A percentile compares a stretch with the other conserved stretches of the same genome.
phyloP scores from a whole-genome alignment of 2,113 vertebrate genomes.

The Dasyurus viverrinus region DNA sequence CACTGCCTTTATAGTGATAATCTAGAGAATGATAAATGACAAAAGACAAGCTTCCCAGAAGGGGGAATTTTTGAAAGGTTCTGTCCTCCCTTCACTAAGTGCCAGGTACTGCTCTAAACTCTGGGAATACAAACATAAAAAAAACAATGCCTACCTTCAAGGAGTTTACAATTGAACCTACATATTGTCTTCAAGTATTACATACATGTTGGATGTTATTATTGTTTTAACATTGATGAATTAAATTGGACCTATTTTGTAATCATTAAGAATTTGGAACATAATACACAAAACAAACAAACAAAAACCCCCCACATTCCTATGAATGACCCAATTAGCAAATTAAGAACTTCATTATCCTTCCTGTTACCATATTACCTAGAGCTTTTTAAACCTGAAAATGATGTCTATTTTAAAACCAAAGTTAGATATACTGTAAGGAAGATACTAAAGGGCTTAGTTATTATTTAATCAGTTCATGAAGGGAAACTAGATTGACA shows the following conservation, averaged over 20 bases:
- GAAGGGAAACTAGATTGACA: conserved; percentile 36
- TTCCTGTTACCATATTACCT: conserved; percentile 4
- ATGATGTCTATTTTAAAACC: neutral
- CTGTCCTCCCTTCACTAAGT: neutral
- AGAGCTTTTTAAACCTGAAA: neutral
- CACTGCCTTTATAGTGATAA: neutral
- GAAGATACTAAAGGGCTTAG: conserved; percentile 5
- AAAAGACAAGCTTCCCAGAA: neutral
- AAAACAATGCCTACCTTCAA: neutral
- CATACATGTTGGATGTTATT: neutral
- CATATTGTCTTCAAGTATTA: neutral
- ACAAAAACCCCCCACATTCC: neutral
- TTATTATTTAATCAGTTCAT: neutral
- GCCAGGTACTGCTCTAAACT: neutral
- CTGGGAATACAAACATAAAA: neutral
- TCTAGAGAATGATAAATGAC: neutral
- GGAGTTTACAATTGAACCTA: neutral
- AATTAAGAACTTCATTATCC: conserved; percentile 18
- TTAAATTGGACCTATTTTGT: neutral
- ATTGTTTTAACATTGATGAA: neutral
- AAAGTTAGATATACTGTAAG: conserved; percentile 15
- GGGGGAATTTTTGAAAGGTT: neutral
- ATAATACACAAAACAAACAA: conserved; percentile 19
- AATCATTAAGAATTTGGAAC: neutral
- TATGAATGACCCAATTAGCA: neutral